phyloP scores from a whole-genome alignment of 1,140 invertebrate species.

The Drosophila neocordata region DNA sequence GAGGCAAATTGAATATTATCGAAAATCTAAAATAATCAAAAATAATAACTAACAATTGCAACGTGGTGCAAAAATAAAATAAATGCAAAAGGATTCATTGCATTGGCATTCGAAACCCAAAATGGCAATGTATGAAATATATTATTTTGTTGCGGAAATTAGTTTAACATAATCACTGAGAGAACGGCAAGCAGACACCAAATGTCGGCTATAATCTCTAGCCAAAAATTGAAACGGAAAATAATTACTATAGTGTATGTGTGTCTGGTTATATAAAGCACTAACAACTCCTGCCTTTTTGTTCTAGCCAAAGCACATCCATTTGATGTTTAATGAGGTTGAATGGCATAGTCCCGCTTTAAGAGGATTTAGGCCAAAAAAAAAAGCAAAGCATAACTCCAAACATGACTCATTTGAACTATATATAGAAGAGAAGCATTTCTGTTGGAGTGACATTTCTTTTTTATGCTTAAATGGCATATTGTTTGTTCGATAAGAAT shows the following conservation, averaged over 20 bases:
- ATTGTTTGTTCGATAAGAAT: conserved; percentile 75
- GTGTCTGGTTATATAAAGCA: background rate
- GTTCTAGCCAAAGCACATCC: background rate
- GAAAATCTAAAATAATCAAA: conserved; percentile 48
- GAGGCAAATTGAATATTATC: conserved; percentile 32
- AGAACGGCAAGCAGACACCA: conserved; percentile 14
- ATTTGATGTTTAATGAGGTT: conserved; percentile 10
- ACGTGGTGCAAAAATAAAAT: conserved; percentile 40
- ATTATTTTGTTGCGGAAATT: conserved; percentile 68
- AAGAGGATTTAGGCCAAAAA: background rate
- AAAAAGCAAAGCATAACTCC: conserved; percentile 36
- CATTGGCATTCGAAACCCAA: background rate
- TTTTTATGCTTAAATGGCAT: conserved; percentile 67
- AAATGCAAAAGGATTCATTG: conserved; percentile 12
- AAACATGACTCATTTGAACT: conserved; percentile 35
- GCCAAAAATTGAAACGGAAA: conserved; percentile 41
- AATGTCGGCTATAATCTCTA: conserved; percentile 29
- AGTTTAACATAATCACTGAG: conserved; percentile 62
- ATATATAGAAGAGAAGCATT: conserved; percentile 54
- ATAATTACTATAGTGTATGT: conserved; percentile 36
- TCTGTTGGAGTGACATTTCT: conserved; percentile 56
- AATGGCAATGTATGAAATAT: conserved; percentile 31
- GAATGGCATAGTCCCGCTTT: conserved; percentile 2
- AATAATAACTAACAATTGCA: conserved; percentile 42
- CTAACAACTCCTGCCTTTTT: no score